Percentiles rank a stretch among this genome's conserved stretches.
These are phyloP conservation scores for Galleria mellonella DNA, from an alignment of 1,140 invertebrate species.

Conservation along the genomic window DNA sequence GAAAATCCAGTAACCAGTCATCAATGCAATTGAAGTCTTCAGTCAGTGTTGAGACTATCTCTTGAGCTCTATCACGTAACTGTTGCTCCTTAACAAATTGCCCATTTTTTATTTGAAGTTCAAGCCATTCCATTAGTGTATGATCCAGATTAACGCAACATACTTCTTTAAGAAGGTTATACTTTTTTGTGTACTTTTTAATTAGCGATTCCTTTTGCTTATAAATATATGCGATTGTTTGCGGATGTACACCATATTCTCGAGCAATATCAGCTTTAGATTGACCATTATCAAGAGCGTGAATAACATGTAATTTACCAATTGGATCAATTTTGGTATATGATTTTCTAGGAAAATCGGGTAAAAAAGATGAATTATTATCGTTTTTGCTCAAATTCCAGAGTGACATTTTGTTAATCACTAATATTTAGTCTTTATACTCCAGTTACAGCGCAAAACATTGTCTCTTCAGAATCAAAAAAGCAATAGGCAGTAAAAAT, in stretches of 20 bases:
- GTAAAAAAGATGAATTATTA: constrained; percentile 7
- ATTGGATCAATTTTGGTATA: constrained; percentile 19
- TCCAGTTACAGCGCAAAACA: too few relatives aligned
- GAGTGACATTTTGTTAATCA: constrained; percentile 20
- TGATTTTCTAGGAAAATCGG: constrained; percentile 14
- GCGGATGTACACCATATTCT: constrained; percentile 21
- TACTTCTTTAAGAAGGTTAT: constrained; percentile 17
- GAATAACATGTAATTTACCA: constrained; percentile 22
- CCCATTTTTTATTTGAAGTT: constrained; percentile 11
- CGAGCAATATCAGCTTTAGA: constrained; percentile 18
- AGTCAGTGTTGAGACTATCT: constrained; percentile 11
- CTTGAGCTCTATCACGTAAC: constrained; percentile 15
- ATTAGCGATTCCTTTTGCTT: constrained; percentile 23
- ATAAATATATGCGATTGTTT: constrained; percentile 22
- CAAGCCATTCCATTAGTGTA: constrained; percentile 20
- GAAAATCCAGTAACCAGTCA: constrained; percentile 22
- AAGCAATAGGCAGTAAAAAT: too few relatives aligned
- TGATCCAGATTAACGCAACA: constrained; percentile 17
- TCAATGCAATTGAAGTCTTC: constrained; percentile 18
- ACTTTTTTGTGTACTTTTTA: constrained; percentile 22
- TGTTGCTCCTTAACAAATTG: constrained; percentile 16
- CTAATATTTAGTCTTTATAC: too few relatives aligned
- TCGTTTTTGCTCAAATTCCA: constrained; percentile 8
- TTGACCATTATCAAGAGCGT: constrained; percentile 24
- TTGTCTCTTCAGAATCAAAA: too few relatives aligned